Evolutionary conservation across 2,888 invertebrate species (phyloP), one percentile per base, ranked within the genome.

Genomic region (Exephanes ischioxanthus): DNA sequence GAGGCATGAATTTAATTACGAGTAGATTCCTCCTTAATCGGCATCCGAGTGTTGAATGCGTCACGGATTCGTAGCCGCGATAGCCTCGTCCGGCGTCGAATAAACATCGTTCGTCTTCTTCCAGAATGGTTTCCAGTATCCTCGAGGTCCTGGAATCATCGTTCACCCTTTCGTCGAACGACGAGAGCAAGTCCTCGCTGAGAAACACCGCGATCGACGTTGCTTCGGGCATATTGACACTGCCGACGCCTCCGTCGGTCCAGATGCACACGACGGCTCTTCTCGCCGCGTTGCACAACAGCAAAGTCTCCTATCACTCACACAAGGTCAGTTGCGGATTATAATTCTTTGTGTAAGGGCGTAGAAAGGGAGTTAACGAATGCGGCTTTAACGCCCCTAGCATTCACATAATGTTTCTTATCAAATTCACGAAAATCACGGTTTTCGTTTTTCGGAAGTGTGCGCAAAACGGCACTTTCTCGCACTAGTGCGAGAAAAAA

Each of bases 221-320:
- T 5, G 96, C 97, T 6, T 96, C 96, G 0, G 94, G 95, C 85
- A 94, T 97, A 61, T 92, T 98, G 53, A 96, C 96, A 19, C 93
- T 97, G 87, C 97, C 97, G 1, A 96, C 97, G 19, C 97, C 97
- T 0, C 95, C 96, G 72, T 95, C 95, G 11, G 96, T 97, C 6
- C 97, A 97, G 92, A 95, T 96, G 78, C 96, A 97, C 85, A 97
- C 98, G 2, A 98, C 98, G 91, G 97, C 97, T 41, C 95, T 99
- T 82, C 94, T 99, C 88, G 96, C 98, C 0, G 97, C 98, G 0
- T 94, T 99, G 48, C 97, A 97, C 91, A 95, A 96, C 37, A 96
- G 96, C 45, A 96, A 96, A 66, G 95, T 96, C 41, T 94, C 96
- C 6, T 99, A 99, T 94, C 98, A 99, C 92, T 96, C 96, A 89